These are phyloP conservation scores for Semnornis frantzii DNA, from an alignment of 2,113 vertebrate species.

Conservation along the genomic window DNA sequence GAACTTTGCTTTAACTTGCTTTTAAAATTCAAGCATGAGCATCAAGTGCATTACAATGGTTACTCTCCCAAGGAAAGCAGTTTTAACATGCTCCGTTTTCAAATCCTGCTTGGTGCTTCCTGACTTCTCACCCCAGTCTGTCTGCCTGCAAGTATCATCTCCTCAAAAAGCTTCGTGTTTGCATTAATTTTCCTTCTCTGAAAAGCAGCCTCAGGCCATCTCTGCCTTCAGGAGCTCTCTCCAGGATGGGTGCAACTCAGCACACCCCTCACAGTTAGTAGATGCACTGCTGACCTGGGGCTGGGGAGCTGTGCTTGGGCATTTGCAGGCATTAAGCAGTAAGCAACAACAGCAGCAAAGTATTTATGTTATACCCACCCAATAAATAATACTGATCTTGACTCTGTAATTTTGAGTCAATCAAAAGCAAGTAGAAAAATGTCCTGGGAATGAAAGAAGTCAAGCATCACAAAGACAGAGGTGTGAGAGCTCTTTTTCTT, in stretches of 20 bases:
- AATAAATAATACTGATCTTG: not conserved
- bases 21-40: not conserved
- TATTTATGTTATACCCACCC: not conserved
- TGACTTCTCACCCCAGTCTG: not conserved
- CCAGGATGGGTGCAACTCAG: not conserved
- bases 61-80: not conserved
- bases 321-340: not conserved
- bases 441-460: not conserved
- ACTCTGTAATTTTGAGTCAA: not conserved
- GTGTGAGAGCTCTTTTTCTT: not conserved
- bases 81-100: fast-evolving
- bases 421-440: not conserved
- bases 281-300: not conserved
- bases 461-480: not conserved
- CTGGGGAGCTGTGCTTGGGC: not conserved
- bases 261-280: not conserved
- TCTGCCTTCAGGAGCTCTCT: not conserved
- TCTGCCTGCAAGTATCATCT: not conserved
- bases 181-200: not conserved
- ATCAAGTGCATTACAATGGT: too few relatives aligned
- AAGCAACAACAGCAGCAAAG: not conserved
- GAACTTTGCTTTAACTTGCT: not conserved
- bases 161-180: not conserved
- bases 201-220: not conserved
- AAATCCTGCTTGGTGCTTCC: not conserved